Base-by-base conservation (phyloP, 2,888 invertebrate genomes). In the Xestia ashworthii region DNA sequence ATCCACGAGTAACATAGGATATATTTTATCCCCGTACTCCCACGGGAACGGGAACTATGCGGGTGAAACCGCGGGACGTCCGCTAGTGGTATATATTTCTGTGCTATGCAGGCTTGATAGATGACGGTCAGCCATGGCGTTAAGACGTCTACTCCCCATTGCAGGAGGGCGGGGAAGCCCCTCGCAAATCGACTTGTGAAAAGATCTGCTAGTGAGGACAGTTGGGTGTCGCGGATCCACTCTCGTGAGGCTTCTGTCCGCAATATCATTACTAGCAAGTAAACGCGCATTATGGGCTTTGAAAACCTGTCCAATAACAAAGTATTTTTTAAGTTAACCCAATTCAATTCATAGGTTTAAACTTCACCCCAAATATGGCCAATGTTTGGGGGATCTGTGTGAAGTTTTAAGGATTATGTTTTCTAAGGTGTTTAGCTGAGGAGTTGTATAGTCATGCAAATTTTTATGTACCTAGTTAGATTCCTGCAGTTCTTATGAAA, bases 241-340 rank as follows among this genome's bases (percentile, higher is more conserved):
- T 53, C 62, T 22, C 25, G 41, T 19, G 14, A 73, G 41, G 41
- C 19, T 12, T 80, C 64, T 65, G 41, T 78, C 9, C 72, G 55
- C 3, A 5, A 55, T 32, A 48, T 50, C 14, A 44, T 81, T 50
- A 74, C 44, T 46, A 74, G 38, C n/a, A 48, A 41, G 38, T 46
- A 70, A 62, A 55, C 44, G 64, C 19, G 32, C 22, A 53, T 41
- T 48, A 71, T 8, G 22, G 41, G 64, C 58, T 50, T 58, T 65
- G 16, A 58, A 50, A 60, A 66, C 65, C 58, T 38, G 58, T 74
- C 44, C 22, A 25, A 72, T 48, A 64, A 78, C 9, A 79, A 71
- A 50, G 14, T 65, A 14, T 16, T 64, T 46, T 19, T 60, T 1
- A 38, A 79, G 22, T 14, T 64, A 65, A 53, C 25, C 19, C 44